phyloP scores from a whole-genome alignment of 2,888 invertebrate genomes.

The Plebejus melissa region DNA sequence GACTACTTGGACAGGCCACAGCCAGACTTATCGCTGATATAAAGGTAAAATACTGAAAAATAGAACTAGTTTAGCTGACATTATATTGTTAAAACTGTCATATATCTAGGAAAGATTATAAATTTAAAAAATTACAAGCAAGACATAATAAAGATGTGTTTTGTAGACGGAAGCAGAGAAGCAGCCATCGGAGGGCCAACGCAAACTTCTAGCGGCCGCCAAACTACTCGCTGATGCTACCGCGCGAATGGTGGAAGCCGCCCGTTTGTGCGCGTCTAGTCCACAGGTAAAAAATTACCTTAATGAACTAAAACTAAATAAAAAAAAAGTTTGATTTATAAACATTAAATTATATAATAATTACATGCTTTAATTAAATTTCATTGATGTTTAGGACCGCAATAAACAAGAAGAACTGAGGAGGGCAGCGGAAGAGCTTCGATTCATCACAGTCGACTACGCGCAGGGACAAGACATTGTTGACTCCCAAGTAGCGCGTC shows the following conservation, averaged over 20 bases:
- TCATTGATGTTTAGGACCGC: slow-evolving; percentile 80
- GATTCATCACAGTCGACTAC: slow-evolving; percentile 93
- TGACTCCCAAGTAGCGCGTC: slow-evolving; percentile 79
- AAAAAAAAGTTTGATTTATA: too few species aligned
- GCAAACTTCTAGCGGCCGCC: slow-evolving; percentile 94
- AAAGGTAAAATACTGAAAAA: slow-evolving; percentile 74
- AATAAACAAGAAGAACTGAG: slow-evolving; percentile 90
- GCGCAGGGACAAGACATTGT: slow-evolving; percentile 85
- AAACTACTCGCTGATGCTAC: slow-evolving; percentile 97
- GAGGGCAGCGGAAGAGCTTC: slow-evolving; percentile 94
- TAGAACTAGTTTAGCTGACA: neutral
- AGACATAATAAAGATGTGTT: neutral
- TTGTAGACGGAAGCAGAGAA: slow-evolving; percentile 89
- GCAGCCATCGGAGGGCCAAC: slow-evolving; percentile 92
- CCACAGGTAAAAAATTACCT: slow-evolving; percentile 68
- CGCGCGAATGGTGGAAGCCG: slow-evolving; percentile 97
- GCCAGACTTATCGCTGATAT: slow-evolving; percentile 96
- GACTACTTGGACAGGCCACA: slow-evolving; percentile 95
- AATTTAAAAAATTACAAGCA: neutral
- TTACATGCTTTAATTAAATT: neutral
- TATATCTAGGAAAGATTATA: neutral
- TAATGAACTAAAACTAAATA: neutral
- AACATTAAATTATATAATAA: neutral
- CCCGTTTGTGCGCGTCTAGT: slow-evolving; percentile 92
- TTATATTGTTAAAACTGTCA: neutral